Evolutionary conservation across 1,140 invertebrate genomes (phyloP).

Genomic region (Pygmarrhopalites habei): DNA sequence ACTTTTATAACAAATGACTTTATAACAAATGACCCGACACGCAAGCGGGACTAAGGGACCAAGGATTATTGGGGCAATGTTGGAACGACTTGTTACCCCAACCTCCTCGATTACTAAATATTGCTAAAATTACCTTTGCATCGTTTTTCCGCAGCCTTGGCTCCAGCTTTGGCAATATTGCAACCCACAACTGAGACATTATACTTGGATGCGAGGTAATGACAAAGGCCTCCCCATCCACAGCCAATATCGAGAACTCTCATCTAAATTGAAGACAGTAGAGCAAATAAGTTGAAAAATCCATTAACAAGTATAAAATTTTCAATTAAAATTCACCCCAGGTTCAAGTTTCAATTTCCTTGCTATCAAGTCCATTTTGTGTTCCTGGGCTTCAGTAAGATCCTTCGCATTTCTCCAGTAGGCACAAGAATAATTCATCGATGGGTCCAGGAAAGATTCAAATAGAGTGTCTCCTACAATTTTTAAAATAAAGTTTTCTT

Average conservation of each 20-base stretch:
- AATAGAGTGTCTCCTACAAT: constrained; percentile 33
- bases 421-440: constrained; percentile 30
- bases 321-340: constrained; percentile 19
- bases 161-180: constrained; percentile 11
- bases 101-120: no score
- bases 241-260: constrained; percentile 17
- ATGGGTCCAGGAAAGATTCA: constrained; percentile 25
- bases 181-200: constrained; percentile 11
- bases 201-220: constrained; percentile 14
- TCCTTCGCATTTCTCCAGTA: constrained; percentile 26
- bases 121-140: no score
- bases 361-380: constrained; percentile 1
- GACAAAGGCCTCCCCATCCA: constrained; percentile 12
- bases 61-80: no score
- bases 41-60: no score
- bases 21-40: no score
- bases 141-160: background rate
- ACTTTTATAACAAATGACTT: no score
- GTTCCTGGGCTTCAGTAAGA: background rate
- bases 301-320: constrained; percentile 39
- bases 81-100: no score
- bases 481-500: no score
- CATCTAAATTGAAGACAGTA: no score
- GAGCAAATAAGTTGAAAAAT: no score
- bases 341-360: constrained; percentile 8